Percentiles rank a stretch among this genome's conserved stretches.
phyloP scores from a whole-genome alignment of 92 coral and sea anemone species.

The Micromussa lordhowensis region DNA sequence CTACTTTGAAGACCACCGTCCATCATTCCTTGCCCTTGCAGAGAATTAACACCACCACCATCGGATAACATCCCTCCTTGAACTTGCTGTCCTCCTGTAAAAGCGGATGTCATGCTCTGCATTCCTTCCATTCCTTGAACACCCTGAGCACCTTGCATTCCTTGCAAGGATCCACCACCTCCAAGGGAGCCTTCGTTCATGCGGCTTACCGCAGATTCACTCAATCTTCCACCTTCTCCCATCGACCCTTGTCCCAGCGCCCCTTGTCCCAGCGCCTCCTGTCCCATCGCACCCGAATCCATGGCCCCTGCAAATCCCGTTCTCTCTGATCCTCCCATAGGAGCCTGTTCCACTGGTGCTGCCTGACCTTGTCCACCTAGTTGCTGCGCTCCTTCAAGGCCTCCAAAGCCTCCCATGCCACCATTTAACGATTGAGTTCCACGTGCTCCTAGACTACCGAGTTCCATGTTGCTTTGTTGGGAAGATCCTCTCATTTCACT shows the following conservation, averaged over 20 bases:
- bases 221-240: constrained; percentile 28
- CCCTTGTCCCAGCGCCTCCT: constrained; percentile 13
- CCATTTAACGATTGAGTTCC: constrained; percentile 22
- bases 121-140: constrained; percentile 42
- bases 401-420: constrained; percentile 20
- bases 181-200: constrained; percentile 35
- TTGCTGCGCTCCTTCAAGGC: constrained; percentile 42
- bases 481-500: constrained; percentile 74
- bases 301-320: constrained; percentile 33
- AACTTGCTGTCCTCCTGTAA: constrained; percentile 39
- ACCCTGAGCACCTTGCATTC: constrained; percentile 30
- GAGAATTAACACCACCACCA: constrained; percentile 23
- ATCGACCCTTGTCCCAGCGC: constrained; percentile 19
- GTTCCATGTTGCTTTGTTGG: constrained; percentile 27
- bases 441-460: constrained; percentile 54
- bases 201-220: constrained; percentile 44
- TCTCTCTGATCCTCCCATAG: constrained; percentile 29
- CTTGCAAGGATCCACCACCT: constrained; percentile 40
- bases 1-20: constrained; percentile 16
- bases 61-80: constrained; percentile 46
- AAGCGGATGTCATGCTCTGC: constrained; percentile 42
- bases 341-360: constrained; percentile 29
- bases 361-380: constrained; percentile 34
- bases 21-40: constrained; percentile 50
- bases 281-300: constrained; percentile 32